Evolutionary conservation across 2,797 vertebrate genomes (phyloP).

Genomic region (Pachyuromys duprasi): DNA sequence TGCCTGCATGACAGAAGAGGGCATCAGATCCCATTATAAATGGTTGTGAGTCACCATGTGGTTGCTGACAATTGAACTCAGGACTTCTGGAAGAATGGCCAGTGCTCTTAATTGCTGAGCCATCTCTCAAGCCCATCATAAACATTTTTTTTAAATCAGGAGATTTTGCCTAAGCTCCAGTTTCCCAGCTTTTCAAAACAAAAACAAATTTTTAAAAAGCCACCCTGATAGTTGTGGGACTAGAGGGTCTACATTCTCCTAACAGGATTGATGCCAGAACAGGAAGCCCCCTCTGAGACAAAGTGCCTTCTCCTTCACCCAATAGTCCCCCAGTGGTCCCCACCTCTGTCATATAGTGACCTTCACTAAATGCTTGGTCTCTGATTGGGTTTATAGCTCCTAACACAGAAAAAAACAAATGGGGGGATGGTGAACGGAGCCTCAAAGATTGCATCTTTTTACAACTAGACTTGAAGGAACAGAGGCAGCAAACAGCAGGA

Average conservation of each 20-base stretch:
- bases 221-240: not conserved
- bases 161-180: not conserved
- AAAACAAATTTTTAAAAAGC: not conserved
- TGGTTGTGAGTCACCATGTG: no score
- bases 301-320: not conserved
- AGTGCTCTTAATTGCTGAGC: no score
- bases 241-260: not conserved
- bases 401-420: not conserved
- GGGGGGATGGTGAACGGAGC: not conserved
- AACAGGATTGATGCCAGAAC: not conserved
- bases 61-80: no score
- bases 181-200: constrained; percentile 11
- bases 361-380: not conserved
- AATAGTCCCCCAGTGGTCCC: not conserved
- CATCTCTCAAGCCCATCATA: not conserved
- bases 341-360: not conserved
- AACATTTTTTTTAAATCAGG: not conserved
- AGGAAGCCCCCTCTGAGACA: not conserved
- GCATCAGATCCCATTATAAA: no score
- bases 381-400: not conserved
- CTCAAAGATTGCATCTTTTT: not conserved
- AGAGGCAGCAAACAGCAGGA: constrained; percentile 16
- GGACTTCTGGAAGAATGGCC: no score
- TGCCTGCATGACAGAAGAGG: no score
- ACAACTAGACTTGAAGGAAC: not conserved